Evolutionary conservation across 1,140 invertebrate genomes (phyloP), one percentile per base, ranked within the genome.

Genomic region (Macrobrachium rosenbergii): DNA sequence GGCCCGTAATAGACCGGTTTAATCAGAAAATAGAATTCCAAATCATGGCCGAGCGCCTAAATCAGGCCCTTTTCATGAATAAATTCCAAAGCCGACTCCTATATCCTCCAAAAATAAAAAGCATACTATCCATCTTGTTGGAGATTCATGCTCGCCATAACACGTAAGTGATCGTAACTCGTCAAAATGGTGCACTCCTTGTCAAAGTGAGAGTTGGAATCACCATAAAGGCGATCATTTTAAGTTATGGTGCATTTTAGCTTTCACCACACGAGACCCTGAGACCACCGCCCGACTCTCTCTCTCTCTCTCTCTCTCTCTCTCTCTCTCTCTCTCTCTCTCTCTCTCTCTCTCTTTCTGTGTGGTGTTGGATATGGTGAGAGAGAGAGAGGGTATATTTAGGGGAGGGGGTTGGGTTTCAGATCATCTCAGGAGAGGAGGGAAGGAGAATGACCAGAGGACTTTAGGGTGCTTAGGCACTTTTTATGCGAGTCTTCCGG

Each of bases 11-110:
- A 69, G 84, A 73, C 52, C 14, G 43, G 84, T 87, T 87, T 87
- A 87, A 87, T 87, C 84, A 87, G 84, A 75, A 72, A 87, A 87
- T 67, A 81, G 84, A 87, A 87, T 87, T 87, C 78, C 58, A 45
- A 64, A 80, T 75, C 84, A 87, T 43, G 78, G 77, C 45, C 23
- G 52, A 62, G 72, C 64, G 84, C 81, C 84, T 75, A 67, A 87
- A 87, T 87, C 84, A 87, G n/a, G 78, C 79, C 43, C 78, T 73
- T 87, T 82, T 87, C 84, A 87, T 87, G 84, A 87, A 87, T 87
- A 87, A 87, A 87, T 87, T 87, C 78, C 58, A 59, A 67, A 58
- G 52, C 84, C 23, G 73, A 77, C 75, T 64, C 77, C 62, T 28
- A 43, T 67, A 80, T 77, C 84, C 28, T 82, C 78, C 64, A 23